phyloP scores from a whole-genome alignment of 30 jellyfish, hydroid and myxozoan genomes.

The Mastigias papua region DNA sequence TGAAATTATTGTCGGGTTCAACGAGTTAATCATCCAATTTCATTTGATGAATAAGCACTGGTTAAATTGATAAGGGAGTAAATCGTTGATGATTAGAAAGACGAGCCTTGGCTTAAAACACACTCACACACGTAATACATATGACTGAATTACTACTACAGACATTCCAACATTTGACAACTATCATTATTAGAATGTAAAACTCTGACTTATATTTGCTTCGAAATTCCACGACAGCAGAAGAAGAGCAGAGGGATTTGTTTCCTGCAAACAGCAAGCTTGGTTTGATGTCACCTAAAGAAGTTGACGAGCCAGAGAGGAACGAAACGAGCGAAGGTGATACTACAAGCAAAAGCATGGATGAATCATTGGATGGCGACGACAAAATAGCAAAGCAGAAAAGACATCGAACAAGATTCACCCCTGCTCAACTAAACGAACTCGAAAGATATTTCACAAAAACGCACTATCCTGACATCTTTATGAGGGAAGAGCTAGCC shows the following conservation, averaged over 20 bases:
- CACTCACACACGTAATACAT: not conserved
- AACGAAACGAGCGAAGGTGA: constrained; percentile 59
- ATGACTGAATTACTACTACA: not conserved
- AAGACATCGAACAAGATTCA: constrained; percentile 96
- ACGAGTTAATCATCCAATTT: constrained; percentile 21
- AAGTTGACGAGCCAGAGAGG: constrained; percentile 65
- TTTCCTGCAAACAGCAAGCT: constrained; percentile 60
- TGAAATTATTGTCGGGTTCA: constrained; percentile 28
- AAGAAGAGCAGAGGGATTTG: constrained; percentile 72
- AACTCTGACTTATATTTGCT: not conserved
- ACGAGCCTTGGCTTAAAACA: constrained; percentile 24
- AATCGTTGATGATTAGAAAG: constrained; percentile 31
- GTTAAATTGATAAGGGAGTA: constrained; percentile 19
- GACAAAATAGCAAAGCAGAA: constrained; percentile 93
- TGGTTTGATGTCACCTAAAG: constrained; percentile 47
- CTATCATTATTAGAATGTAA: not conserved
- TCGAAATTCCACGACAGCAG: constrained; percentile 51
- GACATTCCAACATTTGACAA: not conserved
- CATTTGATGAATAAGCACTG: constrained; percentile 20
- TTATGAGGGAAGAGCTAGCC: constrained; percentile 98
- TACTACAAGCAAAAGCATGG: constrained; percentile 60
- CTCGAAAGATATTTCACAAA: constrained; percentile 95
- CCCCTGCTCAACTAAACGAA: constrained; percentile 98
- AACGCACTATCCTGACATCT: constrained; percentile 98
- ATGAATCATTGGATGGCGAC: constrained; percentile 79